phyloP scores from a whole-genome alignment of 2,888 invertebrate genomes.

The Ferrisia virgata region DNA sequence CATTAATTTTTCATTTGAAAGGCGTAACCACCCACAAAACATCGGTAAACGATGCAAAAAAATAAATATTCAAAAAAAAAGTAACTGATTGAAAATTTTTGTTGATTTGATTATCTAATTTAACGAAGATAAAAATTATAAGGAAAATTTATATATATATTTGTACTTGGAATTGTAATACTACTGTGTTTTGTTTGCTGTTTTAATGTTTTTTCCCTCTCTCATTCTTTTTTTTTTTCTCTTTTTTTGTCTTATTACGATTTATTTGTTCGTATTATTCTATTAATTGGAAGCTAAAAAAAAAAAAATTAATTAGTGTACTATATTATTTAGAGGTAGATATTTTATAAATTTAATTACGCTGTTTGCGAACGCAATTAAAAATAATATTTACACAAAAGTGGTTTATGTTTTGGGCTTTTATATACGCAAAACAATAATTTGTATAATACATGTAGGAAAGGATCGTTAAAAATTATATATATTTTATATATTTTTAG shows the following conservation, averaged over 20 bases:
- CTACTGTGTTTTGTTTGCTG: constrained; percentile 42
- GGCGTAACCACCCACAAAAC: background rate
- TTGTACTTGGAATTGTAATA: constrained; percentile 28
- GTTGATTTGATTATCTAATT: constrained; percentile 11
- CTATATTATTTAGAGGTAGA: constrained; percentile 36
- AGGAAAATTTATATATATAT: background rate
- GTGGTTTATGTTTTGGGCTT: constrained; percentile 42
- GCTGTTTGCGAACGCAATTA: constrained; percentile 33
- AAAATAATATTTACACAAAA: constrained; percentile 38
- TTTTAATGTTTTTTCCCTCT: constrained; percentile 29
- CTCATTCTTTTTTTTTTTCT: background rate
- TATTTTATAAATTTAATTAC: constrained; percentile 40
- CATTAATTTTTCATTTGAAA: background rate
- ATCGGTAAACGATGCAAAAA: background rate
- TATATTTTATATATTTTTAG: constrained; percentile 45
- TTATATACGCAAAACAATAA: constrained; percentile 42
- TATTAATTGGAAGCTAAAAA: constrained; percentile 34
- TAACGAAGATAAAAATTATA: background rate
- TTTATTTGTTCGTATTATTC: constrained; percentile 37
- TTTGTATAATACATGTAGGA: constrained; percentile 44
- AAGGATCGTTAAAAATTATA: constrained; percentile 43
- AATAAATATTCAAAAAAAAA: background rate
- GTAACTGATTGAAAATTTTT: constrained; percentile 14
- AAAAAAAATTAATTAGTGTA: constrained; percentile 41
- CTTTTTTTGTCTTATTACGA: constrained; percentile 12